Percentiles rank a stretch among this genome's conserved stretches.
Evolutionary conservation across 2,797 vertebrate genomes (phyloP).

Genomic region (Otus scops): DNA sequence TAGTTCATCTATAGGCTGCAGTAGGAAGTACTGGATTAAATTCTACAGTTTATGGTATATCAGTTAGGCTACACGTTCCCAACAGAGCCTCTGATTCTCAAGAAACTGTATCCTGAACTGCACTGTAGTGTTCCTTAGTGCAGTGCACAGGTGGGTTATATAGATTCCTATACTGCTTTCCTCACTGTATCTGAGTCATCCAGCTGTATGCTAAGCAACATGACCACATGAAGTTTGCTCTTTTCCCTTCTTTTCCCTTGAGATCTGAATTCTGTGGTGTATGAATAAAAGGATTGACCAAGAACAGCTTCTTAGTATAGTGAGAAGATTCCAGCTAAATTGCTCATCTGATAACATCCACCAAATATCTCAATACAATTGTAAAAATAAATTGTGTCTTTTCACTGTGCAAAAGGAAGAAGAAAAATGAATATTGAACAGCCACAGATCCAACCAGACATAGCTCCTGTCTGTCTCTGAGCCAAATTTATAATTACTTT

Average conservation of each 20-base stretch:
- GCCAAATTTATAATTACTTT: slow-evolving; percentile 57
- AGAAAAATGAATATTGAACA: slow-evolving; percentile 39
- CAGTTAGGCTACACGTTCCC: neutral
- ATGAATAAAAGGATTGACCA: neutral
- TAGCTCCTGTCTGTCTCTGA: neutral
- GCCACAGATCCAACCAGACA: neutral
- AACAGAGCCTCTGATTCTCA: neutral
- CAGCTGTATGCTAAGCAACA: neutral
- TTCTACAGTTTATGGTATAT: neutral
- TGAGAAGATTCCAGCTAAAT: neutral
- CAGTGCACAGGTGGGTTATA: neutral
- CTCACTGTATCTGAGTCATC: neutral
- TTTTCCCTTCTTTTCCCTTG: neutral
- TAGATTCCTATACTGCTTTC: neutral
- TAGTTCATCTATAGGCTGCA: neutral
- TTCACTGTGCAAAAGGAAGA: neutral
- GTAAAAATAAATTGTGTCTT: slow-evolving; percentile 11
- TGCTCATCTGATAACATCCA: neutral
- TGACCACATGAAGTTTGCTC: neutral
- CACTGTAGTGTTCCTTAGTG: neutral
- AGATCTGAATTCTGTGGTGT: neutral
- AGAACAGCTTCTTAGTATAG: neutral
- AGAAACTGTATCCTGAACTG: neutral
- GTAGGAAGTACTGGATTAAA: neutral
- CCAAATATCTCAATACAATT: neutral